phyloP scores from a whole-genome alignment of 1,140 invertebrate genomes.

The Heliconius congener region DNA sequence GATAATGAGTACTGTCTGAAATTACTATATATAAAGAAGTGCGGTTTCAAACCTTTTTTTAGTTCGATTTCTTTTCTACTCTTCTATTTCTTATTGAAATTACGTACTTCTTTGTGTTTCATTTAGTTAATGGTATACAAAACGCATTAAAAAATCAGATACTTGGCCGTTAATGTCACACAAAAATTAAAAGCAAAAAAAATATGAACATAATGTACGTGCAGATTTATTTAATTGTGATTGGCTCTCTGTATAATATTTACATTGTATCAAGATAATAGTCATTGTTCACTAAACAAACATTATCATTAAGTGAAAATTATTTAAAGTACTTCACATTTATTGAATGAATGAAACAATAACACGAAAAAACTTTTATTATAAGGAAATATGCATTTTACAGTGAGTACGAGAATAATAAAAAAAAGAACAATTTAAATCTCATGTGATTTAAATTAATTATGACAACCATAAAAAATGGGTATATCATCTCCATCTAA shows the following conservation, averaged over 20 bases:
- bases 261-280: neutral
- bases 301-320: neutral
- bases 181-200: neutral
- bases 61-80: neutral
- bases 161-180: neutral
- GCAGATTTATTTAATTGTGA: neutral
- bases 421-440: neutral
- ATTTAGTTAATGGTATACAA: neutral
- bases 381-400: neutral
- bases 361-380: conserved; percentile 6
- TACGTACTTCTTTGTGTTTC: neutral
- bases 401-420: neutral
- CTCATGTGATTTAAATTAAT: neutral
- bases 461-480: neutral
- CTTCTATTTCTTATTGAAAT: too few species aligned
- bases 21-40: neutral
- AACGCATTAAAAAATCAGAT: too few species aligned
- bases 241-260: neutral
- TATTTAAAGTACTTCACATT: conserved; percentile 2
- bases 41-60: too few species aligned
- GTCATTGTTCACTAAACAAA: neutral
- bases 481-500: neutral
- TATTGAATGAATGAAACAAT: neutral
- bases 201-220: neutral
- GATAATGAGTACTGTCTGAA: neutral